phyloP scores from a whole-genome alignment of 2,113 vertebrate genomes.

The Leptodactylus fuscus region DNA sequence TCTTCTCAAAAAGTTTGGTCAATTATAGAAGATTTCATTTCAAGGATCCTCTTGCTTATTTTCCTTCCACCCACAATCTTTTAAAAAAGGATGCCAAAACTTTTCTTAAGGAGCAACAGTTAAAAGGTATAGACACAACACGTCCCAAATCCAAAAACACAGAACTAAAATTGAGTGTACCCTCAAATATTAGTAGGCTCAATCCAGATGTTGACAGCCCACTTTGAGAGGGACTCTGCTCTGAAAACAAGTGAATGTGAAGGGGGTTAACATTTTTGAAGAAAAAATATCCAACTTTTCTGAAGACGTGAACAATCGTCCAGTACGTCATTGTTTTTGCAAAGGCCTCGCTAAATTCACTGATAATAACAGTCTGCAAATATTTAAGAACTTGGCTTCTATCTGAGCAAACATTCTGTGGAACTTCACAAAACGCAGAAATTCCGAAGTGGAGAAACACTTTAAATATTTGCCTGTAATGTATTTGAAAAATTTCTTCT shows the following conservation, averaged over 20 bases:
- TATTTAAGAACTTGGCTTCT: slow-evolving; percentile 74
- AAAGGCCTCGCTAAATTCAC: slow-evolving; percentile 70
- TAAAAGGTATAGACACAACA: too few species aligned
- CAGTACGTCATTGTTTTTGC: slow-evolving; percentile 67
- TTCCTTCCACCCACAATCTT: too few species aligned
- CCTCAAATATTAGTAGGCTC: not conserved
- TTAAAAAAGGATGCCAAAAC: too few species aligned
- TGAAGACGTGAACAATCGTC: slow-evolving; percentile 60
- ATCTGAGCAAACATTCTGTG: slow-evolving; percentile 74
- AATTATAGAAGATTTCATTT: too few species aligned
- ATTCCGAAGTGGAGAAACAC: slow-evolving; percentile 67
- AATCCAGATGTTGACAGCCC: not conserved
- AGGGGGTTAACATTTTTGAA: not conserved
- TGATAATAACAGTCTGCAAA: slow-evolving; percentile 73
- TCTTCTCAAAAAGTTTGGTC: too few species aligned
- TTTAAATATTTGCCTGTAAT: slow-evolving; percentile 69
- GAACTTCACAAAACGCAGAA: slow-evolving; percentile 71
- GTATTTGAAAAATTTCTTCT: slow-evolving; percentile 67
- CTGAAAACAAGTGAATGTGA: not conserved
- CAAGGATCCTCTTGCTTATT: not conserved
- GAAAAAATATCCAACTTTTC: not conserved
- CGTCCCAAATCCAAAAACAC: too few species aligned
- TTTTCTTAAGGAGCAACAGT: too few species aligned
- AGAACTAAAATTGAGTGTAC: not conserved
- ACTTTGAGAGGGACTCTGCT: not conserved